phyloP scores from a whole-genome alignment of 2,113 vertebrate species.

The Tonatia bakeri region DNA sequence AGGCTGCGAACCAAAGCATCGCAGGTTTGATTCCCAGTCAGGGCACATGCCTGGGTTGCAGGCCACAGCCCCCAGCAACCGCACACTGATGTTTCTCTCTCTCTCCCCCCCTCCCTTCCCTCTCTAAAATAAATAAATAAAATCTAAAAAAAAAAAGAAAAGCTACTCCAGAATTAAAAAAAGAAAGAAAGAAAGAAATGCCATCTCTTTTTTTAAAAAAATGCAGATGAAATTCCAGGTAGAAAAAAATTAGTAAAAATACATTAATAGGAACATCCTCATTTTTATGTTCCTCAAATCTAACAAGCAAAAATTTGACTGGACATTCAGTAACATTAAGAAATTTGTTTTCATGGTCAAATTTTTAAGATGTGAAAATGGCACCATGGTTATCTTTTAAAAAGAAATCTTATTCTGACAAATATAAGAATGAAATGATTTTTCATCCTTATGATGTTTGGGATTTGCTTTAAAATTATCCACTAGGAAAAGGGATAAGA shows the following conservation, averaged over 20 bases:
- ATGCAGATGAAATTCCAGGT: not conserved
- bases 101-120: too few relatives aligned
- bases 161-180: too few relatives aligned
- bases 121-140: too few relatives aligned
- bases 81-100: too few relatives aligned
- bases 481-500: not conserved
- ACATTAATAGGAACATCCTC: not conserved
- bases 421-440: not conserved
- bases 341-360: not conserved
- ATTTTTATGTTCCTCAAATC: not conserved
- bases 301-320: not conserved
- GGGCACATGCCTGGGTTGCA: too few relatives aligned
- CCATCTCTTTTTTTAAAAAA: not conserved
- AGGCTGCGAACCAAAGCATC: too few relatives aligned
- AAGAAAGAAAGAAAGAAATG: too few relatives aligned
- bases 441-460: not conserved
- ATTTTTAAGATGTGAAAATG: not conserved
- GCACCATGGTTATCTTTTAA: not conserved
- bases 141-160: too few relatives aligned
- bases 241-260: not conserved
- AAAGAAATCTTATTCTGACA: slow-evolving; percentile 4
- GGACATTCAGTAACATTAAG: not conserved
- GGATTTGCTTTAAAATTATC: slow-evolving; percentile 30
- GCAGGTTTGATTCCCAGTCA: too few relatives aligned
- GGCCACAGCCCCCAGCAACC: too few relatives aligned